A percentile compares a stretch with the other conserved stretches of the same genome.
These are phyloP conservation scores for Manduca sexta DNA, from an alignment of 1,140 invertebrate genomes.

Conservation along the genomic window DNA sequence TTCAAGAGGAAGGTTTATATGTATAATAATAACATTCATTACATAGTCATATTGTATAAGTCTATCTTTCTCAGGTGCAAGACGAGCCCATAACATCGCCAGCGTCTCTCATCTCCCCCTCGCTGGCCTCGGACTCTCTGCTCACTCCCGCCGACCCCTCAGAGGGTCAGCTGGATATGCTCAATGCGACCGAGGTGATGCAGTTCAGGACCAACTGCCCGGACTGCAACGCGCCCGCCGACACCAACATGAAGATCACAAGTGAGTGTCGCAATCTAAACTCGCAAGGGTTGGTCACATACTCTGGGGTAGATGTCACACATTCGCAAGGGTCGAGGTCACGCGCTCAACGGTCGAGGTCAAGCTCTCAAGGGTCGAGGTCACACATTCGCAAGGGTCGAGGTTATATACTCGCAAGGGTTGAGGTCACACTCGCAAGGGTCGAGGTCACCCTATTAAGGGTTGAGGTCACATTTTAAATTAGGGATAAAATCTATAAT, in stretches of 20 bases:
- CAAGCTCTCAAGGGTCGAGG: no score
- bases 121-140: conserved; percentile 27
- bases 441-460: no score
- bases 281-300: no score
- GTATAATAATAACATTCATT: no score
- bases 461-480: no score
- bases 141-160: conserved; percentile 77
- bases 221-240: conserved; percentile 85
- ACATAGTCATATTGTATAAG: no score
- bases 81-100: conserved; percentile 6
- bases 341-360: no score
- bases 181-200: conserved; percentile 87
- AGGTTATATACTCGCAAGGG: no score
- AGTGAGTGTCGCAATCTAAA: conserved; percentile 42
- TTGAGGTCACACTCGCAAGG: no score
- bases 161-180: conserved; percentile 77
- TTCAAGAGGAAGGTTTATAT: no score
- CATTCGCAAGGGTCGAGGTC: background rate
- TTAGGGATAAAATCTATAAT: no score
- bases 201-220: conserved; percentile 92
- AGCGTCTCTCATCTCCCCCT: conserved; percentile 31
- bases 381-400: no score
- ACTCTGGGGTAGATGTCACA: background rate
- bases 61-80: conserved; percentile 4
- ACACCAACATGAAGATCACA: conserved; percentile 98